Base-by-base conservation (phyloP, 2,888 invertebrate species). In the Tupiocoris notatus region DNA sequence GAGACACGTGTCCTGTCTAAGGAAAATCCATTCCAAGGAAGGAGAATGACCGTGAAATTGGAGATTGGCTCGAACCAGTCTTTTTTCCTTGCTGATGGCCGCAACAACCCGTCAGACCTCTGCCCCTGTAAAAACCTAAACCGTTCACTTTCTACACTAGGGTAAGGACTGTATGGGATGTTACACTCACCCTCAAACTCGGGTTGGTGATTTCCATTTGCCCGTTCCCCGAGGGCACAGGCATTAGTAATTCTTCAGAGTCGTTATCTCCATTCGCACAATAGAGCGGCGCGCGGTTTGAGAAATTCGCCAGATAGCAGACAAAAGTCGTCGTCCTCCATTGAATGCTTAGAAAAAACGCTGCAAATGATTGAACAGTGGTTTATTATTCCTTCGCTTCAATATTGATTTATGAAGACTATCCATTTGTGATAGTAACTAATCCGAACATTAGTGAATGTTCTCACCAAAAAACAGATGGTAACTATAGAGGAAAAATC, bases 1-100 rank as follows among this genome's bases (percentile, higher is more conserved):
- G 21, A 58, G 70, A 70, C 70, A 70, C 70, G 70, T 70, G 70
- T 70, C 70, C 21, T 39, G 39, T 12, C n/a, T 17, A n/a, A 18
- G 22, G 70, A 58, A 70, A 70, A 70, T 70, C 70, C 70, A 70
- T 70, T 59, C 24, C 59, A 61, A 57, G 22, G 67, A n/a, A 70
- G 59, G 70, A 70, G 70, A 70, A 70, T 59, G 70, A 39, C 70
- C 70, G 70, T 70, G 70, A 70, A 70, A 70, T 70, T 59, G 70
- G 70, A 70, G 70, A 70, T 70, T 70, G 70, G 70, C 70, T 56
- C 22, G 20, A 22, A 18, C 21, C 67, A 21, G 21, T 9, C 22
- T 57, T 22, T 16, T 20, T 17, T 67, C 22, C 56, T 17, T 57
- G 39, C 39, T 39, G 39, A 39, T 39, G 39, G 39, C 39, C 39